Conservation (phyloP, 2,888 invertebrate species). For the Sphaeridia pumilis region DNA sequence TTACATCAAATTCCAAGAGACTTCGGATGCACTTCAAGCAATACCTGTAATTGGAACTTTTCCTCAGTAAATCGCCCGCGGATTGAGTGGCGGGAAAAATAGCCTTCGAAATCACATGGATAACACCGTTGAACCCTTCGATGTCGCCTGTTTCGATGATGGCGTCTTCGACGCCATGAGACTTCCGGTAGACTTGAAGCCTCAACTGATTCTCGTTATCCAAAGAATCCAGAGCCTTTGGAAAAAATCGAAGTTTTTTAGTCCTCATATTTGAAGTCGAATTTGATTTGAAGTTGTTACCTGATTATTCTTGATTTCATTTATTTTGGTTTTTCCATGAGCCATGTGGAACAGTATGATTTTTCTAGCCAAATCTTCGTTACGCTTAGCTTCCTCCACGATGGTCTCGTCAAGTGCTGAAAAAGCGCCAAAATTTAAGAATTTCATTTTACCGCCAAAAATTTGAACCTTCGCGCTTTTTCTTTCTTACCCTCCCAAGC, state of each 20-base stretch:
- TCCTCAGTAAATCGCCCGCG: conserved; percentile 40
- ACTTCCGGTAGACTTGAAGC: conserved; percentile 42
- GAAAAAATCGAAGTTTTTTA: not conserved
- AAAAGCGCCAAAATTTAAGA: not conserved
- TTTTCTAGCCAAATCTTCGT: conserved; percentile 38
- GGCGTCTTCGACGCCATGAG: conserved; percentile 43
- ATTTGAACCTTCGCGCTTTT: not conserved
- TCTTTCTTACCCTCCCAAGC: conserved; percentile 41
- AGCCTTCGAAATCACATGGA: conserved; percentile 44
- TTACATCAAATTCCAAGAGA: not conserved
- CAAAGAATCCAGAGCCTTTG: conserved; percentile 39
- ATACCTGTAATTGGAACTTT: conserved; percentile 42
- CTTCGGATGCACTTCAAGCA: not conserved
- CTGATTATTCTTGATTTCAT: conserved; percentile 41
- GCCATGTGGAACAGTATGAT: conserved; percentile 43
- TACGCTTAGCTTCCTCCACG: conserved; percentile 37
- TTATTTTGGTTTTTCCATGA: conserved; percentile 40
- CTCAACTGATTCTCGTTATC: conserved; percentile 41
- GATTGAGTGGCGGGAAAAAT: conserved; percentile 41
- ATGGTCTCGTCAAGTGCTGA: conserved; percentile 38
- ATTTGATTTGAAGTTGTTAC: conserved; percentile 20
- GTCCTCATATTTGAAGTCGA: not conserved
- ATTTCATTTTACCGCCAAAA: not conserved
- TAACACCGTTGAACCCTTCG: conserved; percentile 43
- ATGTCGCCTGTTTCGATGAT: conserved; percentile 41